A percentile compares a stretch with the other conserved stretches of the same genome.
phyloP scores from a whole-genome alignment of 2,888 invertebrate species.

The Panopea generosa region DNA sequence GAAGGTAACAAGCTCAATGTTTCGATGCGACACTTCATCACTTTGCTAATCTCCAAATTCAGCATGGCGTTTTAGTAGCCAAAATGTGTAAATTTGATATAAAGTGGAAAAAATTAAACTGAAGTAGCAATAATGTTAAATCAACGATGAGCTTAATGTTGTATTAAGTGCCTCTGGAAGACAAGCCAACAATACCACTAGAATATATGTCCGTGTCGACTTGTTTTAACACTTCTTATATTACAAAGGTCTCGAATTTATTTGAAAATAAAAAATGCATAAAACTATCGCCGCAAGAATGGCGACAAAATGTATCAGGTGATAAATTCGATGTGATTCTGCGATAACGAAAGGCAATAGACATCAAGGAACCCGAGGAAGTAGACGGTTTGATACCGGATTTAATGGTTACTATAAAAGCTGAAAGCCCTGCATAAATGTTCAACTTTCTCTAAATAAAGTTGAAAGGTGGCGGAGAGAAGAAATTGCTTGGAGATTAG shows the following conservation, averaged over 20 bases:
- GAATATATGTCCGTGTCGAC: slow-evolving; percentile 16
- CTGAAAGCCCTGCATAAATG: too few species aligned
- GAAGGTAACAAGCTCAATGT: too few species aligned
- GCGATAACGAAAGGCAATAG: neutral
- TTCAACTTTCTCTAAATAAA: too few species aligned
- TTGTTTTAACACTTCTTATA: slow-evolving; percentile 25
- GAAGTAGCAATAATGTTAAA: slow-evolving; percentile 5
- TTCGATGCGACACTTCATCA: too few species aligned
- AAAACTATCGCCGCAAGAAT: slow-evolving; percentile 26
- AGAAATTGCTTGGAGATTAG: too few species aligned
- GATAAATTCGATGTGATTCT: slow-evolving; percentile 9
- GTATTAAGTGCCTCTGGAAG: neutral
- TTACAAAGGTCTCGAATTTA: slow-evolving; percentile 44
- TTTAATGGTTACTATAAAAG: too few species aligned
- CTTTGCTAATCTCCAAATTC: too few species aligned
- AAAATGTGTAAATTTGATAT: slow-evolving; percentile 23
- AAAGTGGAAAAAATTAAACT: slow-evolving; percentile 3
- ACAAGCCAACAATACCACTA: slow-evolving; percentile 5
- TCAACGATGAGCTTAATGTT: neutral
- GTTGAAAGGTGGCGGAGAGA: too few species aligned
- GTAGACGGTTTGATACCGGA: neutral
- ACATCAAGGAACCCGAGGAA: neutral
- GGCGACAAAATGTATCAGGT: slow-evolving; percentile 21
- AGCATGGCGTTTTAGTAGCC: neutral
- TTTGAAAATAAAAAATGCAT: slow-evolving; percentile 45